Evolutionary conservation across 2,797 vertebrate genomes (phyloP), one percentile per base, ranked within the genome.

Genomic region (Pristis pectinata): DNA sequence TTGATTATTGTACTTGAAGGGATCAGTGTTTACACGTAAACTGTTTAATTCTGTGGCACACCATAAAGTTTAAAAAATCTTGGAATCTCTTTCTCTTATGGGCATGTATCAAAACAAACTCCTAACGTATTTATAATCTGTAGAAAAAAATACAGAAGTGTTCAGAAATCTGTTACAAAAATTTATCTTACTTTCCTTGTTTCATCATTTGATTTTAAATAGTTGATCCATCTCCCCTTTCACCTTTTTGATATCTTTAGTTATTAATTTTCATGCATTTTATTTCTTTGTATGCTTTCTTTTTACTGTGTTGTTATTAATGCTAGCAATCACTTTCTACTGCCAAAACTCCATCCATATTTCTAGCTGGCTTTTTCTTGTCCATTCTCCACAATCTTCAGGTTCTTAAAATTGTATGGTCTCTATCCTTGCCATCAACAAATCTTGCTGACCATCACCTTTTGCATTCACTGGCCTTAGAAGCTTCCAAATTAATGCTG

Each of bases 61-160:
- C 80, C 24, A 83, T 83, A 83, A 85, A 6, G 19, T 82, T 82
- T 41, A n/a, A n/a, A 82, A 82, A 82, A 79, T 82, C 37, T 82
- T 41, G 22, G 49, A 56, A 53, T 44, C 82, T 53, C 49, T 56
- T 49, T 11, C 30, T 49, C 2, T 49, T 49, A 49, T 49, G 49
- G 11, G 82, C 82, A 53, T 10, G 27, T 85, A 56, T 44, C 27
- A 49, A 34, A 85, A 56, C 53, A 11, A 13, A 24, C 49, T 53
- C 49, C 49, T 5, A 49, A 53, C 49, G 49, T 49, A 53, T 53
- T 53, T 53, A 53, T 53, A 49, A 53, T 6, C 53, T 49, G 49
- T 49, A 53, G 49, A 53, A 53, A 53, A 53, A 6, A 53, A 49
- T 53, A 4, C 49, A 53, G 49, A 53, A 70, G 22, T 70, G 67